These are phyloP conservation scores for Drosophila suzukii DNA, from an alignment of 1,140 invertebrate genomes.

Conservation along the genomic window DNA sequence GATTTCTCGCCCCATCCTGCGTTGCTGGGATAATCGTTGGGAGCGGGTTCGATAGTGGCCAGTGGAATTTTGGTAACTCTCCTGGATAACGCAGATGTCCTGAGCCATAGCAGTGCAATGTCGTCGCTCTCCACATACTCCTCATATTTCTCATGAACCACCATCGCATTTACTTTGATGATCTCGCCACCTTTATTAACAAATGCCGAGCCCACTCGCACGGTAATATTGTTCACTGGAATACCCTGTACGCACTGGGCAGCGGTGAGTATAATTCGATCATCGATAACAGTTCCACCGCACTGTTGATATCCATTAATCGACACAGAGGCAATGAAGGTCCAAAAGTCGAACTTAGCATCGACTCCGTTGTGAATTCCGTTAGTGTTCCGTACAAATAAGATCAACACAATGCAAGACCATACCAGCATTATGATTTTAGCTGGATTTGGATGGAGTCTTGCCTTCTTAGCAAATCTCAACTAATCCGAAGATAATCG, in stretches of 20 bases:
- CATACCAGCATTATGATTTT: neutral
- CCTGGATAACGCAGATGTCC: neutral
- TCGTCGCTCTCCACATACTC: neutral
- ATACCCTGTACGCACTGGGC: slow-evolving; percentile 6
- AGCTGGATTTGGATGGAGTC: neutral
- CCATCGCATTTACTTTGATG: neutral
- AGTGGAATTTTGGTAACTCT: neutral
- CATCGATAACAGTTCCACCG: neutral
- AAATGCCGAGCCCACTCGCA: neutral
- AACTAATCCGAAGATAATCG: neutral
- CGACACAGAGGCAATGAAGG: neutral
- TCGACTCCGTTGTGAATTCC: slow-evolving; percentile 3
- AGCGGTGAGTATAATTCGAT: slow-evolving; percentile 2
- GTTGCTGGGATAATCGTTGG: slow-evolving; percentile 1
- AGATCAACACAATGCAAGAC: neutral
- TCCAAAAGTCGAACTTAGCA: neutral
- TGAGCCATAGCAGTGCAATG: slow-evolving; percentile 4
- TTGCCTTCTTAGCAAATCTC: too few species aligned
- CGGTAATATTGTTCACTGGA: neutral
- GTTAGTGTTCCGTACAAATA: neutral
- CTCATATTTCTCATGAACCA: neutral
- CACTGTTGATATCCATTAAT: slow-evolving; percentile 6
- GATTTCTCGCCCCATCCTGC: slow-evolving; percentile 8
- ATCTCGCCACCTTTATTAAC: neutral
- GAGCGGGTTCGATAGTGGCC: neutral